These are phyloP conservation scores for Salminus brasiliensis DNA, from an alignment of 2,113 vertebrate species.

Conservation along the genomic window DNA sequence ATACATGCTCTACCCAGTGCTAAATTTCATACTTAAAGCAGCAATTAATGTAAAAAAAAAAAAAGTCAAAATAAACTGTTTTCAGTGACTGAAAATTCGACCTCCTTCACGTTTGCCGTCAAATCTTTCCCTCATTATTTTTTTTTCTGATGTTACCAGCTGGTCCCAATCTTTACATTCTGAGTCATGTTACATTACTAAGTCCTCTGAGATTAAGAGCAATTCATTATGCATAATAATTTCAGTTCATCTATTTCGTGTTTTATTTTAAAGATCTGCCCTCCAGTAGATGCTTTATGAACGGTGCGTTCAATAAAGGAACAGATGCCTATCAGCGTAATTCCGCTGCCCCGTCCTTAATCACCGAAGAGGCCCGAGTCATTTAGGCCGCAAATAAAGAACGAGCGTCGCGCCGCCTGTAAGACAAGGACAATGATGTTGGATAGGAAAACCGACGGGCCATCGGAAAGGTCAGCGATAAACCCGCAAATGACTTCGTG, in stretches of 20 bases:
- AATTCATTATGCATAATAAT: conserved; percentile 38
- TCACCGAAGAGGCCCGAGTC: conserved; percentile 52
- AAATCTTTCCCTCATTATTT: not conserved
- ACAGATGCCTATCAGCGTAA: conserved; percentile 52
- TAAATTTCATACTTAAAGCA: no score
- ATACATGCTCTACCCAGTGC: no score
- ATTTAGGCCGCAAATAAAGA: conserved; percentile 54
- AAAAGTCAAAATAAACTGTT: no score
- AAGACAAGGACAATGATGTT: conserved; percentile 57
- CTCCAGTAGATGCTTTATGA: conserved; percentile 10
- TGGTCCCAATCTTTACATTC: conserved; percentile 24
- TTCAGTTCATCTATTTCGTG: conserved; percentile 43
- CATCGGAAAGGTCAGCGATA: conserved; percentile 55
- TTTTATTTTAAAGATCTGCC: conserved; percentile 32
- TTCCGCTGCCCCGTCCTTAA: conserved; percentile 48
- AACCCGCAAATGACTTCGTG: conserved; percentile 47
- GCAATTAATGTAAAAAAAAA: no score
- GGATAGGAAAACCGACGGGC: conserved; percentile 46
- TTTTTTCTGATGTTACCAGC: no score
- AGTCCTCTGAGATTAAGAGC: conserved; percentile 27
- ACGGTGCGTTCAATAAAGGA: conserved; percentile 55
- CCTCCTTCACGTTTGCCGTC: not conserved
- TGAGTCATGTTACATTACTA: conserved; percentile 36
- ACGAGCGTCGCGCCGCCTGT: conserved; percentile 38
- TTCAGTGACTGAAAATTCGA: not conserved